Conservation (phyloP, 2,797 vertebrate species). For the Karalla daura region DNA sequence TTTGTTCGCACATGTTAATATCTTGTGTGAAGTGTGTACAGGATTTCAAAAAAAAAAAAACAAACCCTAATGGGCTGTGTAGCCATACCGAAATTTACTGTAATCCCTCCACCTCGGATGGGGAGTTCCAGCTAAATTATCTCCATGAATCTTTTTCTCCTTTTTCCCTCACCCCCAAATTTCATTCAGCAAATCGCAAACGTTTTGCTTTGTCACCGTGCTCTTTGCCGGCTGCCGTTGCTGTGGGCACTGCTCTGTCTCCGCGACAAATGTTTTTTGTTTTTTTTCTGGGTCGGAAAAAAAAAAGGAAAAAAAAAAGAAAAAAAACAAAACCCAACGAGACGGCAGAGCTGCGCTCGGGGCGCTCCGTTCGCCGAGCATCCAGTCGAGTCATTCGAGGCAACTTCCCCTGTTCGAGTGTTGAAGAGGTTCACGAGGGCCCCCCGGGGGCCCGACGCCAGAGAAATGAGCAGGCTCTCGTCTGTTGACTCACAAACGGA, state of each 20-base stretch:
- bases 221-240: not conserved
- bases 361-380: not conserved
- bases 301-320: not conserved
- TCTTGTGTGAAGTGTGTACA: too few relatives aligned
- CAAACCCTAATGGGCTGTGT: too few relatives aligned
- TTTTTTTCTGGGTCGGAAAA: not conserved
- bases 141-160: too few relatives aligned
- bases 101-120: too few relatives aligned
- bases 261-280: not conserved
- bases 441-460: constrained; percentile 31
- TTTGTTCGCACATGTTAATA: too few relatives aligned
- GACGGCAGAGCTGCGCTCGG: too few relatives aligned
- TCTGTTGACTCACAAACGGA: not conserved
- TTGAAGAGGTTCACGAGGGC: constrained; percentile 14
- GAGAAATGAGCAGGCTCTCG: not conserved
- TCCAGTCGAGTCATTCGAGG: not conserved
- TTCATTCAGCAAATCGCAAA: too few relatives aligned
- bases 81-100: too few relatives aligned
- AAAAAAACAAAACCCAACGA: too few relatives aligned
- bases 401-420: not conserved
- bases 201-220: not conserved
- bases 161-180: not conserved
- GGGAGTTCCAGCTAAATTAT: not conserved
- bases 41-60: too few relatives aligned
- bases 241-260: not conserved